Evolutionary conservation across 2,888 invertebrate genomes (phyloP).

Genomic region (Iselma pallidipennis): DNA sequence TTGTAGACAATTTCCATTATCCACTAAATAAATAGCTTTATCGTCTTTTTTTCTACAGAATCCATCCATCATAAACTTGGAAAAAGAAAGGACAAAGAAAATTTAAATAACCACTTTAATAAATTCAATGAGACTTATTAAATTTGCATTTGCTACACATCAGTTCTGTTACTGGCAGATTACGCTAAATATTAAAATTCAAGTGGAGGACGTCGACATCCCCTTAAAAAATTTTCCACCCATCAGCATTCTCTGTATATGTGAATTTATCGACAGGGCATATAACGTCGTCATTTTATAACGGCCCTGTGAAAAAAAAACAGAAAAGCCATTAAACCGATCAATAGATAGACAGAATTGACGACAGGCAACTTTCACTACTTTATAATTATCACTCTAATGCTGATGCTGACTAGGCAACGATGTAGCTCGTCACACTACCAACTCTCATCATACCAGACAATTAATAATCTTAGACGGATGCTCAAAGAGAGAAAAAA

Average conservation of each 20-base stretch:
- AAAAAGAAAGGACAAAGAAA: slow-evolving; percentile 6
- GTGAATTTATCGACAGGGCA: neutral
- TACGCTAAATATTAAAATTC: slow-evolving; percentile 25
- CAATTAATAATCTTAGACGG: neutral
- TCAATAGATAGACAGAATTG: neutral
- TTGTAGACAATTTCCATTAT: neutral
- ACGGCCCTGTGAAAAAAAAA: neutral
- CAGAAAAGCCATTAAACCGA: neutral
- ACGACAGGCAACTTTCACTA: slow-evolving; percentile 9
- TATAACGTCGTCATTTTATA: slow-evolving; percentile 15
- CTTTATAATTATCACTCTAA: slow-evolving; percentile 21
- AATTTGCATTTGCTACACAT: slow-evolving; percentile 26
- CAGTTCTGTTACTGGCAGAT: slow-evolving; percentile 18
- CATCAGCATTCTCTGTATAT: slow-evolving; percentile 24
- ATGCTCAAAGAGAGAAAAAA: too few relatives aligned
- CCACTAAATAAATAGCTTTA: neutral
- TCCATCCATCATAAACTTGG: neutral
- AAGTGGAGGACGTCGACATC: slow-evolving; percentile 19
- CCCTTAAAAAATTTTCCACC: slow-evolving; percentile 15
- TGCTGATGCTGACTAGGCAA: slow-evolving; percentile 11
- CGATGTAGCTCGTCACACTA: neutral
- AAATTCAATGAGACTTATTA: slow-evolving; percentile 22
- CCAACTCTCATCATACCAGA: neutral
- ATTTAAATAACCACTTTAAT: slow-evolving; percentile 19
- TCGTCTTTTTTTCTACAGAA: neutral